These are phyloP conservation scores for Rhinoderma darwinii DNA, from an alignment of 2,113 vertebrate genomes.

Conservation along the genomic window DNA sequence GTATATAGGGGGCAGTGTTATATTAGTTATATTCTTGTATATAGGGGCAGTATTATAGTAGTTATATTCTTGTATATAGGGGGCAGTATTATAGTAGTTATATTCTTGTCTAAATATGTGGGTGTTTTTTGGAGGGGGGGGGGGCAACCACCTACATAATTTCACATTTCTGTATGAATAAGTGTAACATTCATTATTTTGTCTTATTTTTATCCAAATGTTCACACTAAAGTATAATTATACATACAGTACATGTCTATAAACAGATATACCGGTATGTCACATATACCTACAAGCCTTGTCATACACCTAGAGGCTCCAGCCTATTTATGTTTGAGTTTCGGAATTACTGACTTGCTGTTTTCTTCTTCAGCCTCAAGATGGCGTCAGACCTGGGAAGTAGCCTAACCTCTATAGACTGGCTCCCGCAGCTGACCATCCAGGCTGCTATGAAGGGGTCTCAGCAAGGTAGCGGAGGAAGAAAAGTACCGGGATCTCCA, in stretches of 20 bases:
- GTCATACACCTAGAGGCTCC: no score
- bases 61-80: conserved; percentile 5
- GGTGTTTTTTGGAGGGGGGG: no score
- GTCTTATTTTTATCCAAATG: no score
- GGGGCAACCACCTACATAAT: no score
- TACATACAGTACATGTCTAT: no score
- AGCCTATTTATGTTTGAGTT: background rate
- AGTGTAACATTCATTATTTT: no score
- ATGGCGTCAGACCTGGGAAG: conserved; percentile 96
- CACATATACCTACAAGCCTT: no score
- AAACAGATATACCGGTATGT: no score
- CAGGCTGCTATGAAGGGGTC: conserved; percentile 87
- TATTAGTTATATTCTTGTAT: conserved; percentile 10
- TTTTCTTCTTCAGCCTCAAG: conserved; percentile 54
- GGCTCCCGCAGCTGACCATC: conserved; percentile 92
- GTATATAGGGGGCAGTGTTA: background rate
- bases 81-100: conserved; percentile 11
- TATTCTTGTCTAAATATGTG: background rate
- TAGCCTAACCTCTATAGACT: conserved; percentile 97
- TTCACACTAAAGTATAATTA: no score
- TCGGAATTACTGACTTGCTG: background rate
- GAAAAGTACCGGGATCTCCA: conserved; percentile 75
- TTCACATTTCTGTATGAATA: no score
- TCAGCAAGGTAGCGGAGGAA: conserved; percentile 76
- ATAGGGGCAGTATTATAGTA: conserved; percentile 8